Evolutionary conservation across 2,797 vertebrate genomes (phyloP).

Genomic region (Carcharodon carcharias): DNA sequence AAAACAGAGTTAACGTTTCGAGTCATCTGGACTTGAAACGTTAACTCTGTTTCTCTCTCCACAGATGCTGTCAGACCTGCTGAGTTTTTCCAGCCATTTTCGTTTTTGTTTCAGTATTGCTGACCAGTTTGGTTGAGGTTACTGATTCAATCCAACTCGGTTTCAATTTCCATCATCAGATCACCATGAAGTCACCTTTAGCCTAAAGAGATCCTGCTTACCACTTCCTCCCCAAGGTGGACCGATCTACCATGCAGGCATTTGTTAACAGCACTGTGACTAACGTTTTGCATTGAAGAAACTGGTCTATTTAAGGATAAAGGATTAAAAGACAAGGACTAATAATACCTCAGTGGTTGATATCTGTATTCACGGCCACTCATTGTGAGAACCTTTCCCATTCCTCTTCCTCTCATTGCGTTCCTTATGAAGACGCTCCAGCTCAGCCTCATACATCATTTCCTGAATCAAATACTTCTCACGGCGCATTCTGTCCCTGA

Average conservation of each 20-base stretch:
- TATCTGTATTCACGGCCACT: conserved; percentile 63
- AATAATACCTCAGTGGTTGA: background rate
- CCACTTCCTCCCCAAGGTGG: background rate
- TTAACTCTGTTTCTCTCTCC: no score
- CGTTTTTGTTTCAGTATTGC: no score
- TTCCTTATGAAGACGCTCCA: conserved; percentile 70
- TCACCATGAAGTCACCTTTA: background rate
- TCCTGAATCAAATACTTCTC: conserved; percentile 76
- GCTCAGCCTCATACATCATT: conserved; percentile 76
- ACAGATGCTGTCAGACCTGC: no score
- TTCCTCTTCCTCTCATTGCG: conserved; percentile 68
- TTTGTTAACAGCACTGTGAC: background rate
- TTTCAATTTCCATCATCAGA: background rate
- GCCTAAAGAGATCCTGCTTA: background rate
- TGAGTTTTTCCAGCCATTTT: no score
- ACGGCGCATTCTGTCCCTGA: conserved; percentile 71
- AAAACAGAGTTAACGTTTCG: no score
- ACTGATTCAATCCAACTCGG: background rate
- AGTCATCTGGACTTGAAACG: no score
- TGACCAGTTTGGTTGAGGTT: background rate
- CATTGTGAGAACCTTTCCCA: conserved; percentile 66
- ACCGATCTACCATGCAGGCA: background rate
- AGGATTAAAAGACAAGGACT: no score
- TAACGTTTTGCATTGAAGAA: background rate
- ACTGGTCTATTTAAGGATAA: no score